These are phyloP conservation scores for Pseudolaguvia tuberculata DNA, from an alignment of 2,113 vertebrate species.

Conservation along the genomic window DNA sequence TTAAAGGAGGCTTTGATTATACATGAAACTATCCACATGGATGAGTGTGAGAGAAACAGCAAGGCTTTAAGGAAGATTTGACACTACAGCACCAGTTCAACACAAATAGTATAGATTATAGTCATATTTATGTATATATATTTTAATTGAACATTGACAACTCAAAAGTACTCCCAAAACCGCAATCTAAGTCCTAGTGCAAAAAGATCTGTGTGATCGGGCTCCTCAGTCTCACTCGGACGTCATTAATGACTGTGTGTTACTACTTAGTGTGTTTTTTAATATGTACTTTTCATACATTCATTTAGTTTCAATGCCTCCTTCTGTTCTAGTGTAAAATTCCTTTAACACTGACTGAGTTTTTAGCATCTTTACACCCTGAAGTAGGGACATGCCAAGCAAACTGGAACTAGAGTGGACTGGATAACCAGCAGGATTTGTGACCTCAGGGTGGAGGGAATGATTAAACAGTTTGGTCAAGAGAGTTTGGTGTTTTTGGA, in stretches of 20 bases:
- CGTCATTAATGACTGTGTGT: conserved; percentile 27
- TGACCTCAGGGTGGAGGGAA: conserved; percentile 26
- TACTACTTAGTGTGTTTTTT: not conserved
- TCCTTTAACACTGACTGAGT: conserved; percentile 28
- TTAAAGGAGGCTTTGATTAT: conserved; percentile 7
- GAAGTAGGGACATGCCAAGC: conserved; percentile 28
- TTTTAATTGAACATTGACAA: conserved; percentile 79
- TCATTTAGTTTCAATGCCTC: conserved; percentile 33
- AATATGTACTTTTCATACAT: conserved; percentile 40
- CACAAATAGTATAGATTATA: conserved; percentile 64
- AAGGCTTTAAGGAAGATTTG: conserved; percentile 42
- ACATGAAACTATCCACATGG: conserved; percentile 27
- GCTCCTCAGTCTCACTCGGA: conserved; percentile 39
- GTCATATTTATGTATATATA: conserved; percentile 66
- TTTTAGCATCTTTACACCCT: conserved; percentile 9
- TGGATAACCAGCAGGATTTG: conserved; percentile 6
- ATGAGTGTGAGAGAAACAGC: conserved; percentile 39
- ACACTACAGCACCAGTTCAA: conserved; percentile 53
- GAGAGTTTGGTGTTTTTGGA: conserved; percentile 75
- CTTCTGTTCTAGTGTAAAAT: conserved; percentile 36
- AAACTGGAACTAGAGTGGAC: conserved; percentile 22
- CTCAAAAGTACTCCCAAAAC: conserved; percentile 58
- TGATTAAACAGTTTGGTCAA: conserved; percentile 69
- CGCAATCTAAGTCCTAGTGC: conserved; percentile 90
- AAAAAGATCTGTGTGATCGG: conserved; percentile 76